Percentiles rank a stretch among this genome's conserved stretches.
phyloP scores from a whole-genome alignment of 2,888 invertebrate genomes.

The Phalangium opilio region DNA sequence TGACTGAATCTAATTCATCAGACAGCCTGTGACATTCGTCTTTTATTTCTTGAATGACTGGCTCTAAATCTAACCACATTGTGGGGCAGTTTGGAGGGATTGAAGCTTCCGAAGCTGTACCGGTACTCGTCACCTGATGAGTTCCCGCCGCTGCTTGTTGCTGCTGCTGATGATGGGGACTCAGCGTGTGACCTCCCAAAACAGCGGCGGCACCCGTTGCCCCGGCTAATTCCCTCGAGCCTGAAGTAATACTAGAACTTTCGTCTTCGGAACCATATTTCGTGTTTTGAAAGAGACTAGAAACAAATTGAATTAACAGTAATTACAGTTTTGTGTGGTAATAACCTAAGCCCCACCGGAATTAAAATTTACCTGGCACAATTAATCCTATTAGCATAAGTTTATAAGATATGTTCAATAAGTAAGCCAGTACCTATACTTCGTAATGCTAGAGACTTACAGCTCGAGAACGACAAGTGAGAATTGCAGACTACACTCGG shows the following conservation, averaged over 20 bases:
- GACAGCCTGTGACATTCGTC: conserved; percentile 64
- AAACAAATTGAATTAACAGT: too few relatives aligned
- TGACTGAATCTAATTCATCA: conserved; percentile 51
- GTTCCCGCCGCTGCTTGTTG: too few relatives aligned
- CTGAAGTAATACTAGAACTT: conserved; percentile 32
- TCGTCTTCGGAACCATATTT: conserved; percentile 32
- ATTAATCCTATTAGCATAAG: too few relatives aligned
- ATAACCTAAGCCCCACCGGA: too few relatives aligned
- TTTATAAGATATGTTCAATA: too few relatives aligned
- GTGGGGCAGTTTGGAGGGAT: conserved; percentile 12
- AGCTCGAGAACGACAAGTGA: too few relatives aligned
- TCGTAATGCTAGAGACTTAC: too few relatives aligned
- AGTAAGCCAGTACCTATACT: too few relatives aligned
- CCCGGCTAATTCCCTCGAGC: conserved; percentile 28
- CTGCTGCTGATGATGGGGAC: conserved; percentile 20
- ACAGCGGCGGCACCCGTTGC: conserved; percentile 20
- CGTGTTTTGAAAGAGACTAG: conserved; percentile 10
- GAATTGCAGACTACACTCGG: too few relatives aligned
- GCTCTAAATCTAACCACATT: conserved; percentile 18
- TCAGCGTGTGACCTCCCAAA: conserved; percentile 24
- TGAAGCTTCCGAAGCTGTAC: conserved; percentile 11
- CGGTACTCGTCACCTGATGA: not conserved
- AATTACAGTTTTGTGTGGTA: too few relatives aligned
- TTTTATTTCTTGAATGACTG: conserved; percentile 51
- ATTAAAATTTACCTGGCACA: too few relatives aligned